Evolutionary conservation across 2,797 vertebrate genomes (phyloP).

Genomic region (Schizopygopsis malacanthus): DNA sequence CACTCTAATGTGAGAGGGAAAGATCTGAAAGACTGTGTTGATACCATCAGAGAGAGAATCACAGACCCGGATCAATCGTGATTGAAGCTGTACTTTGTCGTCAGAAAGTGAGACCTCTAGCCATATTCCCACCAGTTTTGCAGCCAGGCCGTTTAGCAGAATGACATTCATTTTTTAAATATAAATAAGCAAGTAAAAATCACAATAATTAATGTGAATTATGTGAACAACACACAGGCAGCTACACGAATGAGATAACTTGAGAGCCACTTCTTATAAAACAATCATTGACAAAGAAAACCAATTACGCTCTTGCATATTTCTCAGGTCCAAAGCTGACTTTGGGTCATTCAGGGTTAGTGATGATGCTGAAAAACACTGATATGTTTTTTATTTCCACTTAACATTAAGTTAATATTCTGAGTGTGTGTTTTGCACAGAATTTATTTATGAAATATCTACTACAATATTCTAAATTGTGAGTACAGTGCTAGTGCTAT

Average conservation of each 20-base stretch:
- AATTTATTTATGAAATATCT: conserved; percentile 30
- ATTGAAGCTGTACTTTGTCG: conserved; percentile 20
- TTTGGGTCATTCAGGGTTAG: conserved; percentile 67
- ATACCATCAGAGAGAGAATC: conserved; percentile 16
- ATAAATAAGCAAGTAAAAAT: conserved; percentile 18
- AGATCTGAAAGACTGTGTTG: conserved; percentile 8
- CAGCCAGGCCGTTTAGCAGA: not conserved
- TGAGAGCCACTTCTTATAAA: conserved; percentile 12
- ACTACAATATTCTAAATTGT: conserved; percentile 7
- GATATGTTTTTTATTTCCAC: conserved; percentile 20
- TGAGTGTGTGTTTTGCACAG: conserved; percentile 33
- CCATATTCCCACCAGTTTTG: conserved; percentile 33
- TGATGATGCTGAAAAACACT: conserved; percentile 43
- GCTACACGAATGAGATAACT: conserved; percentile 42
- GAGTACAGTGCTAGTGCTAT: conserved; percentile 38
- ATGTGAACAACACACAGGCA: conserved; percentile 40
- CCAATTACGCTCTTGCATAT: conserved; percentile 67
- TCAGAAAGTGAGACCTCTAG: conserved; percentile 17
- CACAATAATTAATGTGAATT: conserved; percentile 3
- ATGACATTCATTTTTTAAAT: not conserved
- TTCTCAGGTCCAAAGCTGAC: conserved; percentile 77
- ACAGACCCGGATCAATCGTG: conserved; percentile 11
- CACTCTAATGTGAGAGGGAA: conserved; percentile 31
- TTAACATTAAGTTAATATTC: conserved; percentile 35
- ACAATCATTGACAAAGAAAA: conserved; percentile 55